Conservation (phyloP, 2,113 vertebrate species). For the Macaca fascicularis region T2T-MFA8v1.1 NC_088388.1:102075501-102076000, state of each 20-base stretch:
- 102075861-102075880: background rate
- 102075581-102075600: background rate
- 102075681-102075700: background rate
- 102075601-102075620: background rate
- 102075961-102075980: background rate
- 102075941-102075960: background rate
- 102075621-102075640: background rate
- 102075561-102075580: constrained; percentile 16
- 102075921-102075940: background rate
- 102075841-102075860: background rate
- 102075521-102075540: background rate
- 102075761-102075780: background rate
- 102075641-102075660: background rate
- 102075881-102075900: background rate
- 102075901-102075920: background rate
- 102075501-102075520: background rate
- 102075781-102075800: background rate
- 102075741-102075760: background rate
- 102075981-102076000: background rate
- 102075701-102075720: background rate
- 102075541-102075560: background rate
- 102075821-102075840: background rate
- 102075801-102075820: background rate
- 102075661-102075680: background rate
- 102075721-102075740: background rate